These are phyloP conservation scores for Sorex maritimensis DNA, from an alignment of 2,797 vertebrate species.

Conservation along the genomic window DNA sequence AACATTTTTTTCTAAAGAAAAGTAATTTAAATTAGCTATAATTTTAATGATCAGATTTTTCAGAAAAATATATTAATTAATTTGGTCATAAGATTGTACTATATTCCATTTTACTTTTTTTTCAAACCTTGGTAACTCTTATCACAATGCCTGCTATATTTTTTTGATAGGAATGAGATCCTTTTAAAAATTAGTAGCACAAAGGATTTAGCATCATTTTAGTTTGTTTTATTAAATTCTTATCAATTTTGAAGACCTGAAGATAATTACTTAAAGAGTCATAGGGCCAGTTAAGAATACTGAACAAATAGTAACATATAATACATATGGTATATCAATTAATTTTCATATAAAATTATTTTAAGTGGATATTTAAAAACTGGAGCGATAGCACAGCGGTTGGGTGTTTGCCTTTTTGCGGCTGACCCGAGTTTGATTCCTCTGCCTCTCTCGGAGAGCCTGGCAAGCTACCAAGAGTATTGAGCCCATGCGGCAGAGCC, in stretches of 20 bases:
- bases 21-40: no score
- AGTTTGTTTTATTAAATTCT: slow-evolving; percentile 77
- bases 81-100: neutral
- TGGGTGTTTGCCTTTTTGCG: no score
- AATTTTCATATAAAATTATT: slow-evolving; percentile 55
- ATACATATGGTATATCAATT: slow-evolving; percentile 71
- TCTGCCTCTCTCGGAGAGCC: no score
- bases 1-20: no score
- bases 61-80: neutral
- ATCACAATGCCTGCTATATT: neutral
- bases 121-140: neutral
- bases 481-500: no score
- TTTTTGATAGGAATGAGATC: neutral
- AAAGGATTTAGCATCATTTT: slow-evolving; percentile 64
- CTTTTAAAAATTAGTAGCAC: slow-evolving; percentile 49
- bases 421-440: no score
- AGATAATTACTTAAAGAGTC: slow-evolving; percentile 76
- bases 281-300: slow-evolving; percentile 46
- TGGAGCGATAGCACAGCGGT: no score
- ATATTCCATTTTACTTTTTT: neutral
- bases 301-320: neutral
- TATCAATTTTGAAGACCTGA: slow-evolving; percentile 66
- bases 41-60: no score
- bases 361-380: no score
- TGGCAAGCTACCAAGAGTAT: no score